A percentile compares a stretch with the other conserved stretches of the same genome.
These are phyloP conservation scores for Oncorhynchus tshawytscha DNA, from an alignment of 2,113 vertebrate genomes.

Conservation along the genomic window DNA sequence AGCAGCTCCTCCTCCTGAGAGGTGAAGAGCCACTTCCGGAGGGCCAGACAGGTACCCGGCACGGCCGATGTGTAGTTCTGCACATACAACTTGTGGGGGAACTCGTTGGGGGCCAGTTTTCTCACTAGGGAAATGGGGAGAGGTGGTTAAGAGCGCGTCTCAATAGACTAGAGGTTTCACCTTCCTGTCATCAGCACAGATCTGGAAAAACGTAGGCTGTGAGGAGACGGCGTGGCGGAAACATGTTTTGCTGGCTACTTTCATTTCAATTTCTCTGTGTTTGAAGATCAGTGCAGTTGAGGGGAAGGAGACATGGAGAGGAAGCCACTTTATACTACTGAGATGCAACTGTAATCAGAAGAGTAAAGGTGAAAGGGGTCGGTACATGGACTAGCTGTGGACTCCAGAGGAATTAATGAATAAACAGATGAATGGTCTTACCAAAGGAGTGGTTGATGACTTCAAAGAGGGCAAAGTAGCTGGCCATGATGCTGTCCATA, in stretches of 20 bases:
- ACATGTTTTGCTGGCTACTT: neutral
- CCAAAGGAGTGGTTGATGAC: constrained; percentile 96
- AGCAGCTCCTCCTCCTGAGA: constrained; percentile 90
- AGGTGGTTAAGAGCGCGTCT: neutral
- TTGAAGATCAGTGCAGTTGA: too few relatives aligned
- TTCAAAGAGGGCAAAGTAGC: constrained; percentile 96
- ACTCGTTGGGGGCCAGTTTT: constrained; percentile 94
- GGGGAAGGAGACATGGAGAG: too few relatives aligned
- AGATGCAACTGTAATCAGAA: too few relatives aligned
- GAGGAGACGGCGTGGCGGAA: neutral
- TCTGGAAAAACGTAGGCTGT: too few relatives aligned
- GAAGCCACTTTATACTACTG: too few relatives aligned
- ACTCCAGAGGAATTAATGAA: neutral
- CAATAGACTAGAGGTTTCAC: too few relatives aligned
- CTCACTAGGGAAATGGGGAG: constrained; percentile 73
- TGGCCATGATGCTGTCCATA: constrained; percentile 93
- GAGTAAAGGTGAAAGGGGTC: neutral
- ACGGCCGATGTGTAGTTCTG: constrained; percentile 97
- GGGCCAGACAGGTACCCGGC: constrained; percentile 90
- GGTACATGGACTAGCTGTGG: neutral
- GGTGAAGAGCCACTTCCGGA: constrained; percentile 96
- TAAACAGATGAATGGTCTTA: constrained; percentile 64
- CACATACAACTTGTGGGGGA: constrained; percentile 97
- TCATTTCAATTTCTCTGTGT: too few relatives aligned
- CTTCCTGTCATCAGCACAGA: too few relatives aligned